Evolutionary conservation across 2,113 vertebrate genomes (phyloP).

Genomic region (Laterallus jamaicensis): DNA sequence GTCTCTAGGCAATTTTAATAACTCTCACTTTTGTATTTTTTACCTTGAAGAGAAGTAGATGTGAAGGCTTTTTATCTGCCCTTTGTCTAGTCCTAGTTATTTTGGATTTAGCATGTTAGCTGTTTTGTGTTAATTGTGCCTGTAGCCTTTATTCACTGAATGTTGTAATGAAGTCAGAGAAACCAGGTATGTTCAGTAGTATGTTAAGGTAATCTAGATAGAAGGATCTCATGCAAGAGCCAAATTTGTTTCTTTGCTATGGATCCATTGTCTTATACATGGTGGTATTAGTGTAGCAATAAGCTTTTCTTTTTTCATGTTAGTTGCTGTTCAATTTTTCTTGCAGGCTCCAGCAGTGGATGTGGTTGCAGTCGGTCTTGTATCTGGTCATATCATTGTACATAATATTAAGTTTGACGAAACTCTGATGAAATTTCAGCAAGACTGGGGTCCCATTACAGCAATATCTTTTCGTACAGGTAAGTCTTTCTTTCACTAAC

Average conservation of each 20-base stretch:
- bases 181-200: neutral
- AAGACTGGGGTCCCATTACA: constrained; percentile 96
- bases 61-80: neutral
- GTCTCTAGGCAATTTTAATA: neutral
- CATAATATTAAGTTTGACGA: constrained; percentile 95
- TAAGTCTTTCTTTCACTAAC: constrained; percentile 32
- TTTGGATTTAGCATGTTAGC: neutral
- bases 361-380: constrained; percentile 87
- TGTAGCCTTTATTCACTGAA: neutral
- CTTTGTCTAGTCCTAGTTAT: neutral
- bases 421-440: constrained; percentile 92
- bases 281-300: neutral
- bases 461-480: constrained; percentile 94
- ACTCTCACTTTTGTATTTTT: neutral
- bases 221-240: neutral
- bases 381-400: constrained; percentile 87
- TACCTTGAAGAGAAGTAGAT: neutral
- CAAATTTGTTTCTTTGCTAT: neutral
- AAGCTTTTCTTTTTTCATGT: neutral
- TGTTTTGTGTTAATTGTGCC: neutral
- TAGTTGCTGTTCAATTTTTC: neutral
- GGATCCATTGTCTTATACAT: neutral
- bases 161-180: neutral
- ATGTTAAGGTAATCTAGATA: accelerated
- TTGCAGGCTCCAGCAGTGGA: constrained; percentile 92